These are phyloP conservation scores for Chymomyza procnemis DNA, from an alignment of 2,888 invertebrate species.

Conservation along the genomic window DNA sequence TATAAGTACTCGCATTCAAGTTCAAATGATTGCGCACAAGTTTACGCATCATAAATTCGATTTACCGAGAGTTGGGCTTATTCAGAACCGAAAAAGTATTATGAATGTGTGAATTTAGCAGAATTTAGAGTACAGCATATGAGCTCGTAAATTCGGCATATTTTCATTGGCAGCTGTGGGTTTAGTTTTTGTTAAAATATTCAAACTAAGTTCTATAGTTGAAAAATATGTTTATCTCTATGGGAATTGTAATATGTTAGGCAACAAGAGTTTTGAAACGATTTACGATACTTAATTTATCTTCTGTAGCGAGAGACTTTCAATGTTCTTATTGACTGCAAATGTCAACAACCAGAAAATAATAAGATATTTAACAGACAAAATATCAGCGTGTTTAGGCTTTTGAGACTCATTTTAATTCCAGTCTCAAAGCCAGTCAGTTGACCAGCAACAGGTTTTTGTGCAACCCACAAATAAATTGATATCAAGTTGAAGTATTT, in stretches of 20 bases:
- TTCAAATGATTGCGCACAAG: constrained; percentile 53
- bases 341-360: background rate
- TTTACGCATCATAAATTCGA: constrained; percentile 60
- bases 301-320: no score
- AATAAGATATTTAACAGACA: constrained; percentile 1
- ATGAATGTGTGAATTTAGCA: background rate
- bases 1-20: constrained; percentile 38
- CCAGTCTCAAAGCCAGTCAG: background rate
- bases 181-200: background rate
- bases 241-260: no score
- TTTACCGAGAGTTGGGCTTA: constrained; percentile 21
- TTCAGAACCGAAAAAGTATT: background rate
- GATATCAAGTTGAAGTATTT: background rate
- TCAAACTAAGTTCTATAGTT: no score
- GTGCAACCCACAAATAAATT: constrained; percentile 17
- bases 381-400: constrained; percentile 1
- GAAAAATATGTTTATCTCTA: no score
- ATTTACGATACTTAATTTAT: no score
- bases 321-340: no score
- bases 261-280: no score
- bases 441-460: constrained; percentile 29
- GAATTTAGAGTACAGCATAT: background rate
- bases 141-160: background rate
- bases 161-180: background rate
- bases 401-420: background rate